These are phyloP conservation scores for Eupithecia insigniata DNA, from an alignment of 2,888 invertebrate genomes.

Conservation along the genomic window DNA sequence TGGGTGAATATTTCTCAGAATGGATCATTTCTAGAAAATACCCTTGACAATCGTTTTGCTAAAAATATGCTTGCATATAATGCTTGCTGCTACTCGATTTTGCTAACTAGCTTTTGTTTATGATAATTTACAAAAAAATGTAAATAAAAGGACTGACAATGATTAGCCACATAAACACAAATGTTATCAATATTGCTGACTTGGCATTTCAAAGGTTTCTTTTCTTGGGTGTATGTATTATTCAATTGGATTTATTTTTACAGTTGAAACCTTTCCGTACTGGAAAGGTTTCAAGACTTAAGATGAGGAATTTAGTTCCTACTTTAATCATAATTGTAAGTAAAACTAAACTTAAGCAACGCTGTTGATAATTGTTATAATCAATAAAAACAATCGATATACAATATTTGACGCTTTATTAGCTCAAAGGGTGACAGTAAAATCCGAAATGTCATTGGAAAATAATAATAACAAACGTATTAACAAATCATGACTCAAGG, in stretches of 20 bases:
- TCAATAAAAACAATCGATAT: slow-evolving; percentile 71
- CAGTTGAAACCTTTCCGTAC: no score
- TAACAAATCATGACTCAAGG: slow-evolving; percentile 83
- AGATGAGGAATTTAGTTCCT: background rate
- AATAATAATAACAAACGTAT: slow-evolving; percentile 82
- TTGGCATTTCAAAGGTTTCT: background rate
- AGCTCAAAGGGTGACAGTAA: slow-evolving; percentile 80
- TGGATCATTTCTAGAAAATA: background rate
- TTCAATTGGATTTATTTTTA: background rate
- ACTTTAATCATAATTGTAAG: no score
- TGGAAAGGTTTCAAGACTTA: background rate
- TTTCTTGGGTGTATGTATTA: background rate
- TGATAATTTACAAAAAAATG: background rate
- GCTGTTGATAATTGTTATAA: background rate
- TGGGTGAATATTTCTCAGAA: background rate
- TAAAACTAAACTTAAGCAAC: no score
- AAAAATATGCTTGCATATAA: background rate
- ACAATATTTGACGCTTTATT: slow-evolving; percentile 83
- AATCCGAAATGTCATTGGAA: slow-evolving; percentile 81
- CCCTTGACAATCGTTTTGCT: background rate
- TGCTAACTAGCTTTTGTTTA: background rate
- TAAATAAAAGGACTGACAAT: background rate
- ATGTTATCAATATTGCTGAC: background rate
- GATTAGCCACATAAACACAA: background rate
- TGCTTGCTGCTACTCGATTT: background rate